These are phyloP conservation scores for Strix occidentalis DNA, from an alignment of 2,797 vertebrate genomes.

Conservation along the genomic window DNA sequence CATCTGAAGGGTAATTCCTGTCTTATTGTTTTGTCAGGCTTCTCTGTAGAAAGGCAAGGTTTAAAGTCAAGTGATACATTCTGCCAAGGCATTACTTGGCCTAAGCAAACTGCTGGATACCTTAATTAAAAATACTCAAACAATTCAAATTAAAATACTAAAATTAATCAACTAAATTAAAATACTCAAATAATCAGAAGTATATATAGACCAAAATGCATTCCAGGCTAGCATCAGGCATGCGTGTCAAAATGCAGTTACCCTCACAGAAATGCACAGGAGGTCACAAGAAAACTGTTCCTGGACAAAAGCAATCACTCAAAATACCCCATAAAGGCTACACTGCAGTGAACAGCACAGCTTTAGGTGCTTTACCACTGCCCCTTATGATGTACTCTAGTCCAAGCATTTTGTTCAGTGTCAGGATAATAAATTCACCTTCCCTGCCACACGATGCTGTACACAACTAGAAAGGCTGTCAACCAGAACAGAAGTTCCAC, in stretches of 20 bases:
- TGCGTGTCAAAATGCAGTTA: background rate
- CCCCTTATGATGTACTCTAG: background rate
- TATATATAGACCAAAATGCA: background rate
- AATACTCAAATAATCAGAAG: background rate
- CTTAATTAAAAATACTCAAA: background rate
- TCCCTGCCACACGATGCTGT: background rate
- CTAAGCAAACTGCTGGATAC: background rate
- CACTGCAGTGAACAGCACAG: background rate
- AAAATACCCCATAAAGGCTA: background rate
- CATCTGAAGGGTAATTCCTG: background rate
- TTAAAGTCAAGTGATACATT: background rate
- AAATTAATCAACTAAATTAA: too few species aligned
- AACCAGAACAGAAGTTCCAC: background rate
- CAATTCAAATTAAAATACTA: too few species aligned
- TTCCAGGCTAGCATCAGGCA: background rate
- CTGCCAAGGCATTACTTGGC: background rate
- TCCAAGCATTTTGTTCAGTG: background rate
- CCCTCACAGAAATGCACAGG: background rate
- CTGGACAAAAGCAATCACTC: background rate
- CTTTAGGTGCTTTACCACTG: background rate
- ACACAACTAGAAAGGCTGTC: background rate
- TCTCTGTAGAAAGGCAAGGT: background rate
- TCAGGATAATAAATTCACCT: background rate
- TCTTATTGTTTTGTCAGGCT: background rate
- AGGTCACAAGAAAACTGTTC: background rate